These are phyloP conservation scores for Drosophila phalerata DNA, from an alignment of 2,888 invertebrate genomes.

Conservation along the genomic window DNA sequence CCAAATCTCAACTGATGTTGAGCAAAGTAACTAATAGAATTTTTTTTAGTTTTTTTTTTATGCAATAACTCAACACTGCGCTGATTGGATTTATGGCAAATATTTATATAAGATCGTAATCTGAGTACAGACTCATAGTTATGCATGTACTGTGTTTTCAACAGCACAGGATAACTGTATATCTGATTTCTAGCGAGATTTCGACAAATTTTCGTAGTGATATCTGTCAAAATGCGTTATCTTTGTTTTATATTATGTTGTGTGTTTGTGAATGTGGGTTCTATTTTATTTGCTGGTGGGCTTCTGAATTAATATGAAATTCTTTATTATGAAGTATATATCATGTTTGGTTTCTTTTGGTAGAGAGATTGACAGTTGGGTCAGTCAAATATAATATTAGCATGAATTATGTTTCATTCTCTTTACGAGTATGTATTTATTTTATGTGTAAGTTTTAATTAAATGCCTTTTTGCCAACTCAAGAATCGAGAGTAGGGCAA, in stretches of 20 bases:
- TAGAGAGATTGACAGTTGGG: conserved; percentile 26
- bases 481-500: conserved; percentile 14
- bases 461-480: conserved; percentile 43
- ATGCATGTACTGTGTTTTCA: not conserved
- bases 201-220: not conserved
- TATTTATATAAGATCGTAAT: not conserved
- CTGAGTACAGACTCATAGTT: too few relatives aligned
- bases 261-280: not conserved
- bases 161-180: not conserved
- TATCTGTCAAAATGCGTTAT: too few relatives aligned
- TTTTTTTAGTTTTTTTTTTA: not conserved
- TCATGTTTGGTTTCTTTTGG: conserved; percentile 11
- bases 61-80: not conserved
- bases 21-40: not conserved
- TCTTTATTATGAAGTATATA: conserved; percentile 10
- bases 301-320: conserved; percentile 40
- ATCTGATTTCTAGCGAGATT: not conserved
- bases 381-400: conserved; percentile 23
- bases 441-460: conserved; percentile 25
- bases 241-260: not conserved
- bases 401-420: conserved; percentile 14
- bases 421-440: conserved; percentile 11
- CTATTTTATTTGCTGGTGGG: conserved; percentile 43
- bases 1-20: not conserved
- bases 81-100: not conserved